phyloP scores from a whole-genome alignment of 2,888 invertebrate species.

The Drosophila falleni region DNA sequence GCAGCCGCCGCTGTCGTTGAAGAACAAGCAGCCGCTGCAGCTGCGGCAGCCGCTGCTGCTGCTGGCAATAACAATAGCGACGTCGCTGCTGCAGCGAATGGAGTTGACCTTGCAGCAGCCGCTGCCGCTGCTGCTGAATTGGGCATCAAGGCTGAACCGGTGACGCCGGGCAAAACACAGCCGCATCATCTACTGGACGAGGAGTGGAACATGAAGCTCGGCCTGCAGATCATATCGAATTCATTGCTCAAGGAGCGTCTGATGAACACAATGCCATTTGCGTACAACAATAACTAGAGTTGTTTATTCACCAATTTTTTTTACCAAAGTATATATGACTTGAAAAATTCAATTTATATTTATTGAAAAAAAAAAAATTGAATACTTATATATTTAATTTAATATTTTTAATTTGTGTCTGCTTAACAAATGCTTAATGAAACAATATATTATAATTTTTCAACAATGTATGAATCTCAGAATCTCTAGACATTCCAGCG shows the following conservation, averaged over 20 bases:
- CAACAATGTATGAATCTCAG: conserved; percentile 22
- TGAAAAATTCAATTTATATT: conserved; percentile 43
- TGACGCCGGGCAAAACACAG: conserved; percentile 70
- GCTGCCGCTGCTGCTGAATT: conserved; percentile 42
- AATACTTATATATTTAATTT: conserved; percentile 19
- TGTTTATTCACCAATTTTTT: conserved; percentile 22
- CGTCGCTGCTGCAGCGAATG: conserved; percentile 1
- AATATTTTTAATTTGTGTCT: conserved; percentile 46
- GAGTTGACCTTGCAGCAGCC: conserved; percentile 30
- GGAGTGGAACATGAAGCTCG: conserved; percentile 85
- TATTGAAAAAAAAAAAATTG: conserved; percentile 32
- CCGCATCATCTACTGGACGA: conserved; percentile 77
- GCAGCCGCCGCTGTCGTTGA: conserved; percentile 81
- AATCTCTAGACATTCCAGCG: conserved; percentile 52
- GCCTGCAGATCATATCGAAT: conserved; percentile 85
- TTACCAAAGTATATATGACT: conserved; percentile 50
- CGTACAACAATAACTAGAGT: conserved; percentile 84
- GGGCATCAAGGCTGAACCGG: conserved; percentile 71
- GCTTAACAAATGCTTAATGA: conserved; percentile 21
- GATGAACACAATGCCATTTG: conserved; percentile 85
- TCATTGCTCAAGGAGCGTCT: conserved; percentile 85
- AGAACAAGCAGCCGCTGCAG: conserved; percentile 76
- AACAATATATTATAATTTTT: conserved; percentile 2
- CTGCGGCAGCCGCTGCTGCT: conserved; percentile 59
- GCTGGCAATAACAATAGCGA: conserved; percentile 39